Evolutionary conservation across 2,113 vertebrate genomes (phyloP).

Genomic region (Circaetus cinerascens): DNA sequence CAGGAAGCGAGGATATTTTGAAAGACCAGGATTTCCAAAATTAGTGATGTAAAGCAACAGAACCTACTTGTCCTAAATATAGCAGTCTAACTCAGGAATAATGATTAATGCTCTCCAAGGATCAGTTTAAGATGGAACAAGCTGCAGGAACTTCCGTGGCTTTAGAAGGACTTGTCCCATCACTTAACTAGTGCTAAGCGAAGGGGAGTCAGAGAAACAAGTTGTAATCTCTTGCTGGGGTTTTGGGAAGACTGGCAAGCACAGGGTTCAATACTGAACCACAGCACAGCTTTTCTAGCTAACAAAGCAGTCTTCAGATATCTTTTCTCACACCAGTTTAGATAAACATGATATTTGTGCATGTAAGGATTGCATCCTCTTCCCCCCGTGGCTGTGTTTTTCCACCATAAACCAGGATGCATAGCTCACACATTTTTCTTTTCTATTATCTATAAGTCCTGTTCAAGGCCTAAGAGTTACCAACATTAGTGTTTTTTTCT

Average conservation of each 20-base stretch:
- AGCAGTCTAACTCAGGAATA: background rate
- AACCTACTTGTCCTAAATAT: background rate
- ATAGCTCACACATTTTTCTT: background rate
- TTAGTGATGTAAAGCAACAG: background rate
- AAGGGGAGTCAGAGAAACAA: background rate
- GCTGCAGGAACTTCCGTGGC: background rate
- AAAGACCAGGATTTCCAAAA: background rate
- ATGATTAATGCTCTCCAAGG: background rate
- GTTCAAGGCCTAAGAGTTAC: background rate
- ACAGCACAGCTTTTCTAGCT: background rate
- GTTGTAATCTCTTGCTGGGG: background rate
- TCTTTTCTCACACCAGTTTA: background rate
- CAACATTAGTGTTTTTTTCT: background rate
- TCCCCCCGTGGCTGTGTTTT: background rate
- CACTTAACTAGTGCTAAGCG: background rate
- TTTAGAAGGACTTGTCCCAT: background rate
- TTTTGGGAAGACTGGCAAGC: background rate
- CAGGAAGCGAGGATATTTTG: conserved; percentile 6
- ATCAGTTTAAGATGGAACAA: background rate
- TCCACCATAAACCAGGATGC: background rate
- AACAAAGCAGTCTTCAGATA: background rate
- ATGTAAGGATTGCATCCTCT: background rate
- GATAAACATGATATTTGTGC: background rate
- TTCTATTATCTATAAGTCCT: accelerated
- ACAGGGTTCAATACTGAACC: background rate